A percentile compares a stretch with the other conserved stretches of the same genome.
phyloP scores from a whole-genome alignment of 1,140 invertebrate genomes.

The Pseudoatta argentina region DNA sequence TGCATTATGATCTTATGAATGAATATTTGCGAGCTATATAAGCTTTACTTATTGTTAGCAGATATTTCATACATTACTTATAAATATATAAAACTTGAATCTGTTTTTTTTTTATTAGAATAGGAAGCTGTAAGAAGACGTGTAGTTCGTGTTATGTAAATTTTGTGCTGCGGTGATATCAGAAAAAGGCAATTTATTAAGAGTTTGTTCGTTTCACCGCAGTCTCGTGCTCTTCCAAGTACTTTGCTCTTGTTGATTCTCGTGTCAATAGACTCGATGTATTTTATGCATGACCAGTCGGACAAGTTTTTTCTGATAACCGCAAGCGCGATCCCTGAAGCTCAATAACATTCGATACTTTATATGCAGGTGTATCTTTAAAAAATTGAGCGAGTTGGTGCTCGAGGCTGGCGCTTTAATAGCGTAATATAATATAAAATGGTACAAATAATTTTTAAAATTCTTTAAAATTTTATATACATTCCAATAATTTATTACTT shows the following conservation, averaged over 20 bases:
- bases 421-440: neutral
- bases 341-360: conserved; percentile 67
- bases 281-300: conserved; percentile 73
- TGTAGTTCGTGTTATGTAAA: conserved; percentile 12
- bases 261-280: conserved; percentile 65
- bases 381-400: conserved; percentile 61
- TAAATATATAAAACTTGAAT: conserved; percentile 40
- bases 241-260: conserved; percentile 59
- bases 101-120: conserved; percentile 43
- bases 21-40: neutral
- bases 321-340: conserved; percentile 62
- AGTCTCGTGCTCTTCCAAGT: conserved; percentile 64
- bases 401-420: neutral
- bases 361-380: conserved; percentile 65
- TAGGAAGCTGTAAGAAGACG: neutral
- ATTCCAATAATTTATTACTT: neutral
- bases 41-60: neutral
- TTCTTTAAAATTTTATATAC: neutral
- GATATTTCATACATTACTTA: neutral
- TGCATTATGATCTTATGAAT: conserved; percentile 7
- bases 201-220: conserved; percentile 52
- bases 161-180: conserved; percentile 38
- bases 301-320: conserved; percentile 73
- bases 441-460: neutral
- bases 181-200: conserved; percentile 65